Evolutionary conservation across 2,888 invertebrate species (phyloP), one percentile per base, ranked within the genome.

Genomic region (Lasius platythorax): DNA sequence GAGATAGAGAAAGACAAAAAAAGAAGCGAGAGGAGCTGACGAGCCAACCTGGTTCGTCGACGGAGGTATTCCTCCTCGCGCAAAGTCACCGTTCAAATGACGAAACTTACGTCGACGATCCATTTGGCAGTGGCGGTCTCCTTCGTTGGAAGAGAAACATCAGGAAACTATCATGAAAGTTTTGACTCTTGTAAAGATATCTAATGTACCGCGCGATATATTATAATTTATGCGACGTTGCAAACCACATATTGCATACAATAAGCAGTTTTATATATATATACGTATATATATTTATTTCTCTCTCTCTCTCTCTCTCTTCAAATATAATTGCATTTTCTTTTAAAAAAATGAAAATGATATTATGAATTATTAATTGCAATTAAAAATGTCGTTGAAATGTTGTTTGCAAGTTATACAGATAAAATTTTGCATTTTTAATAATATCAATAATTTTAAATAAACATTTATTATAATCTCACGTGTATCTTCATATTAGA

Each of bases 21-120:
- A 67, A 83, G 37, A 67, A 61, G 53, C 30, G n/a, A 9, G 75
- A 58, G 23, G 66, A 82, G 72, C 30, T 79, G 40, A 73, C 70
- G 73, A 76, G 78, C 85, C 73, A 85, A 88, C 68, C 74, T 82
- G 79, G 72, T 84, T 78, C 72, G 78, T 61, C 79, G 75, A 43
- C 46, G 73, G 64, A 88, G 86, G 61, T 61, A 73, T 86, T 87
- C 82, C 78, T 37, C 30, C 74, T 37, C 37, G 61, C 33, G 63
- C 40, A 82, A 68, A 75, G 30, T 81, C 30, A 64, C 58, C 67
- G 11, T 75, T 43, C 66, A 30, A 85, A 82, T 50, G 56, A 64
- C 30, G 6, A 78, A 46, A 53, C 56, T 82, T 78, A 70, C 58
- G 68, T 76, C 66, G 63, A 33, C 61, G 33, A 43, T 63, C 73